Base-by-base conservation (phyloP, 2,888 invertebrate genomes). In the Mythimna lalbum region DNA sequence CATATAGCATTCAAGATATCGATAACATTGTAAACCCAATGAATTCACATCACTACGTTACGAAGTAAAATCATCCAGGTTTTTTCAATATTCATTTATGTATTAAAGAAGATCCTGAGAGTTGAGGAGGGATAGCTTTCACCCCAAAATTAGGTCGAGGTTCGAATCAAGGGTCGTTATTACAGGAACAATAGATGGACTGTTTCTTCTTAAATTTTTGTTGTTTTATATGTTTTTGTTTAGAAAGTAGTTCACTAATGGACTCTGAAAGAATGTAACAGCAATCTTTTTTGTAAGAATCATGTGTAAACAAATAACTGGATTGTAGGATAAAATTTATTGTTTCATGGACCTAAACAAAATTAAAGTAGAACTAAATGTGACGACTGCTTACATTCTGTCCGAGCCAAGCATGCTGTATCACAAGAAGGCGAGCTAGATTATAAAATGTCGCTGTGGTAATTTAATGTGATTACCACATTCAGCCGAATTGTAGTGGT, bases 11-110 rank as follows among this genome's bases (percentile, higher is more conserved):
- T 5, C 23, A 52, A 27, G 17, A 21, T 43, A 52, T 52, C 73
- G 62, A 70, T 33, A 39, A 21, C 1, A 52, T 52, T 23, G 0
- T 33, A 73, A 23, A 19, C 19, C 23, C 21, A 49, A 49, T 10
- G 4, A 12, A 12, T 27, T 53, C 23, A 0, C 80, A 47, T 52
- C 74, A 80, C 74, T 80, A 74, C 12, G 27, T 9, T 12, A 12
- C 27, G 23, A 55, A 53, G 27, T 49, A 49, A 33, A 60, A 39
- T 53, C 49, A n/a, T 33, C 9, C 14, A 53, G 53, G 19, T 64
- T 59, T 74, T 73, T 50, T 80, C 5, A 80, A 65, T 75, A 55
- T 60, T 53, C 52, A 43, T 80, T 80, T 59, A 75, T 64, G 23
- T 55, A 65, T 80, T 59, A 59, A 59, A 75, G 80, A 36, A 59